Conservation (phyloP, 2,797 vertebrate genomes). For the Pangasius mekongensis region DNA sequence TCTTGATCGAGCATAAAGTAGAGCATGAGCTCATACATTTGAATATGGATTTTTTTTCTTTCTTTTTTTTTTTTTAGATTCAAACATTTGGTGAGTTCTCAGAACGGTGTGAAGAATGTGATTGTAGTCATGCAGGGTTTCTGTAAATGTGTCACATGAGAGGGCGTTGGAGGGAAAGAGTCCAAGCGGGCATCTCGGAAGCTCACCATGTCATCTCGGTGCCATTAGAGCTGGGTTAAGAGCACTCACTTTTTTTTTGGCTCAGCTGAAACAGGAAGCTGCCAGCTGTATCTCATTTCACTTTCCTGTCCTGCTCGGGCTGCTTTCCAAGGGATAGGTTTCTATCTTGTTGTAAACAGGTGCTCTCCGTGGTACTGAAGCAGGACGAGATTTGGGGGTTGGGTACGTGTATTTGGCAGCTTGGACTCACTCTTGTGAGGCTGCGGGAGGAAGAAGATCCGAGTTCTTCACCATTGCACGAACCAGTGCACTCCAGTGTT, state of each 20-base stretch:
- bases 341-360: conserved; percentile 12
- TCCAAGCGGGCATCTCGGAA: neutral
- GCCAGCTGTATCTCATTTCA: conserved; percentile 23
- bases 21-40: neutral
- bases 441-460: conserved; percentile 25
- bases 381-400: neutral
- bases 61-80: neutral
- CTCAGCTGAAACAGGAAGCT: conserved; percentile 9
- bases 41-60: neutral
- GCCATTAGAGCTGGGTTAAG: neutral
- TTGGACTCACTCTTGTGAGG: neutral
- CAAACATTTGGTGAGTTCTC: neutral
- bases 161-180: neutral
- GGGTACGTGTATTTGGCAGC: conserved; percentile 5
- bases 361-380: conserved; percentile 14
- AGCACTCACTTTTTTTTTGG: neutral
- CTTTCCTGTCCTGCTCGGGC: conserved; percentile 13
- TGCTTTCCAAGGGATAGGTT: neutral
- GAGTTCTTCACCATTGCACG: conserved; percentile 16
- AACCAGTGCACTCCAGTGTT: conserved; percentile 27
- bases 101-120: neutral
- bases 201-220: neutral
- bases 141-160: neutral
- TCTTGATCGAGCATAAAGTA: neutral
- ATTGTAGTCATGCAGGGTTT: neutral